Evolutionary conservation across 2,888 invertebrate species (phyloP), one percentile per base, ranked within the genome.

Genomic region (Dasypolia templi): DNA sequence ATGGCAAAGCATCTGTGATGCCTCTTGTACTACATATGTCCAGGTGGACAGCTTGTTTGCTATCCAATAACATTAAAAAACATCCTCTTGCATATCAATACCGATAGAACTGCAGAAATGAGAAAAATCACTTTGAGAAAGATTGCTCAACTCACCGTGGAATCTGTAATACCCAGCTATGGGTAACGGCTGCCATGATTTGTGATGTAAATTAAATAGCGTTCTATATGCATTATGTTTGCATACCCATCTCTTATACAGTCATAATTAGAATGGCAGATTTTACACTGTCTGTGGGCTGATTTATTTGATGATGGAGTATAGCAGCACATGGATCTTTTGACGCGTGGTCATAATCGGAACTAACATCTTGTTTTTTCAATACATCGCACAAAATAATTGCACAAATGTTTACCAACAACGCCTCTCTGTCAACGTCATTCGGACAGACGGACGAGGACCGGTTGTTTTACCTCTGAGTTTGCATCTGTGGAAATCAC

Each of bases 171-270:
- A 67, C 11, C n/a, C 55, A 81, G 26, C 56, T 51, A 32, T 51
- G 64, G 29, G 35, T 62, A 80, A 80, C 72, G 53, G 66, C 14
- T 17, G 42, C 59, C 63, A 82, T 71, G 35, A 77, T 77, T 80
- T 42, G 35, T 53, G 46, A 73, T 61, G 77, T 53, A 53, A 69
- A 79, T 82, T n/a, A 66, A 82, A 72, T 62, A 44, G 62, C 61
- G 56, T 32, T 58, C 29, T 26, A 61, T 79, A 77, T 79, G 82
- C 62, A 64, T 67, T 39, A 51, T 51, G 9, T 58, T 59, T 67
- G 72, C 63, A 67, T 67, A 61, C 49, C 22, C 35, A 35, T 67
- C 14, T 59, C 32, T 11, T 39, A 19, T 22, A 26, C 14, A 32
- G 29, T 42, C 29, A 14, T 42, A n/a, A 49, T 63, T 56, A 66